Base-by-base conservation (phyloP, 2,888 invertebrate species). In the Clitarchus hookeri region DNA sequence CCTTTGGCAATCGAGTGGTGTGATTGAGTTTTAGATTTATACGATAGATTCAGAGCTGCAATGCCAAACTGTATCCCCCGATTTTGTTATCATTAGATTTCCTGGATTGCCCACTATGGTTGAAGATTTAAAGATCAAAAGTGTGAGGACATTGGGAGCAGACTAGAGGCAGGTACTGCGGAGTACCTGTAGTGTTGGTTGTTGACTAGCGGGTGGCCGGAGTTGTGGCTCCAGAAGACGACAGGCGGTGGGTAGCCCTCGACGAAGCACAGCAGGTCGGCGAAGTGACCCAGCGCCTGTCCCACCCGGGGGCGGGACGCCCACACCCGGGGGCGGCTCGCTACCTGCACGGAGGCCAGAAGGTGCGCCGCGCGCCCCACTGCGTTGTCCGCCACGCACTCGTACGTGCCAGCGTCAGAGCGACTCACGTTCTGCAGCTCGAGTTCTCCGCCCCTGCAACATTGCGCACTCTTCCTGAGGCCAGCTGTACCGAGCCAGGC, bases 141-240 rank as follows among this genome's bases (percentile, higher is more conserved):
- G n/a, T n/a, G n/a, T n/a, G n/a, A n/a, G n/a, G n/a, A n/a, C n/a
- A n/a, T n/a, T n/a, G n/a, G n/a, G n/a, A n/a, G n/a, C n/a, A n/a
- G n/a, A n/a, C n/a, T n/a, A 23, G 25, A 4, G 27, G 11, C 16
- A 19, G 23, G 19, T 11, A 6, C 26, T 0, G 27, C 4, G 11
- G 6, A 11, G 36, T n/a, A 82, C 82, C 82, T 82, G 82, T 44
- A 82, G 82, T 36, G 82, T 13, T 8, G 16, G 36, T 23, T 82
- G 82, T 82, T n/a, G 19, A 27, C 23, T 1, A 82, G 82, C 9
- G 82, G 82, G 19, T 26, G 82, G 19, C 82, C 82, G 16, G 13
- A 26, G 82, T n/a, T 36, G 36, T n/a, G 65, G 65, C 82, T 82
- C 82, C 82, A 82, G 82, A n/a, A 26, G 36, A 82, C 82, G 19